Percentiles rank a stretch among this genome's conserved stretches.
Conservation (phyloP, 2,888 invertebrate species). For the Platypus cylindrus region DNA sequence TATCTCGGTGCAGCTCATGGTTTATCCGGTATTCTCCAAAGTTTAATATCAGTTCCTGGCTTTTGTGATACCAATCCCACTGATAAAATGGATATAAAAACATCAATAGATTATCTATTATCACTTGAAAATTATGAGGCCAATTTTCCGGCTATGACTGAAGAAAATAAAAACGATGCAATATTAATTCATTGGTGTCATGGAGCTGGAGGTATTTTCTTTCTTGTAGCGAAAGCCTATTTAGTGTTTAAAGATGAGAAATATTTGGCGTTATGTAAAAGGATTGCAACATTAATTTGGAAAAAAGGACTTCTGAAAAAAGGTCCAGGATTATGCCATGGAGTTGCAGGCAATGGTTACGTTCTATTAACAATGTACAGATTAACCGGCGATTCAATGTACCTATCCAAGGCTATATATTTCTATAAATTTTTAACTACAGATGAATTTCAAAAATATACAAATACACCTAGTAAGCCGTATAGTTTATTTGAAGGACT, state of each 20-base stretch:
- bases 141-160: constrained; percentile 45
- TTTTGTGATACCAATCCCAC: constrained; percentile 40
- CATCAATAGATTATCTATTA: constrained; percentile 53
- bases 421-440: constrained; percentile 65
- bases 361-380: constrained; percentile 63
- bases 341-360: constrained; percentile 73
- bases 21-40: constrained; percentile 51
- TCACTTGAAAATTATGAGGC: constrained; percentile 55
- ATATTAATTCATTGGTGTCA: constrained; percentile 85
- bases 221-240: constrained; percentile 71
- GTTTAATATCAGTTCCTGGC: constrained; percentile 46
- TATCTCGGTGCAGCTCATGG: constrained; percentile 66
- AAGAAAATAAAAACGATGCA: constrained; percentile 49
- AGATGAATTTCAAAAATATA: constrained; percentile 50
- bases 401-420: constrained; percentile 59
- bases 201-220: constrained; percentile 68
- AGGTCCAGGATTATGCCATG: constrained; percentile 85
- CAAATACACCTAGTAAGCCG: constrained; percentile 68
- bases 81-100: constrained; percentile 46
- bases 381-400: constrained; percentile 55
- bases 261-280: constrained; percentile 54
- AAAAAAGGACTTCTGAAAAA: constrained; percentile 68
- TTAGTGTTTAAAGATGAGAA: constrained; percentile 57
- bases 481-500: constrained; percentile 77
- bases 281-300: constrained; percentile 70